phyloP scores from a whole-genome alignment of 2,797 vertebrate genomes.

The Pagetopsis macropterus region DNA sequence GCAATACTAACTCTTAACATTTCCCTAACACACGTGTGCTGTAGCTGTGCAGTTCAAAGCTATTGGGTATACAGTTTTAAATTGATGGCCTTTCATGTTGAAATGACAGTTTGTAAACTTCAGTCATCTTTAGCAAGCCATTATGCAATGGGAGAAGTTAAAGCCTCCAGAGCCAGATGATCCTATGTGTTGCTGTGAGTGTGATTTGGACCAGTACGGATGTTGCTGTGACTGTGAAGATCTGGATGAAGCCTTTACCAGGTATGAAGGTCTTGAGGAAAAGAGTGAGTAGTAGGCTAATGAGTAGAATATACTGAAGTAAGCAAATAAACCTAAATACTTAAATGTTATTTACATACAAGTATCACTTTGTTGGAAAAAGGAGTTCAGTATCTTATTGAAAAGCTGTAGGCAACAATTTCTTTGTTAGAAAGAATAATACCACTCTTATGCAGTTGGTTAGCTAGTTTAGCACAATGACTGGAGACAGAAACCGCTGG shows the following conservation, averaged over 20 bases:
- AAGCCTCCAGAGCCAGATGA: constrained; percentile 84
- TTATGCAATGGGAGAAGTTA: constrained; percentile 83
- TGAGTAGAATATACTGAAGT: background rate
- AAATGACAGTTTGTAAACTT: constrained; percentile 29
- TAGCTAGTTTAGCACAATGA: background rate
- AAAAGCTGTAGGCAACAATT: background rate
- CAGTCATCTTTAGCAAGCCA: constrained; percentile 42
- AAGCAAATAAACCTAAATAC: background rate
- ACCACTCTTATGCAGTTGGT: constrained; percentile 8
- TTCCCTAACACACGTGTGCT: background rate
- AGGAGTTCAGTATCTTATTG: background rate
- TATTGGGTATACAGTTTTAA: background rate
- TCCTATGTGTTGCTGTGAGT: constrained; percentile 93
- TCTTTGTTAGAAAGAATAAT: background rate
- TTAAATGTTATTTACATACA: background rate
- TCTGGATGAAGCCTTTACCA: constrained; percentile 89
- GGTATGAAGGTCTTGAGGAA: constrained; percentile 63
- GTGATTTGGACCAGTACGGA: constrained; percentile 84
- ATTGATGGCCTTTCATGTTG: constrained; percentile 29
- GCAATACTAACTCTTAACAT: background rate
- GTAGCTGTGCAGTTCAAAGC: constrained; percentile 2
- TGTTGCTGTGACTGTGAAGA: constrained; percentile 92
- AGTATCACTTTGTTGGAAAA: background rate
- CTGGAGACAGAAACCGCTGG: background rate
- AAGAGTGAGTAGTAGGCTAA: background rate